These are phyloP conservation scores for Dicentrarchus labrax DNA, from an alignment of 2,113 vertebrate genomes.

Conservation along the genomic window DNA sequence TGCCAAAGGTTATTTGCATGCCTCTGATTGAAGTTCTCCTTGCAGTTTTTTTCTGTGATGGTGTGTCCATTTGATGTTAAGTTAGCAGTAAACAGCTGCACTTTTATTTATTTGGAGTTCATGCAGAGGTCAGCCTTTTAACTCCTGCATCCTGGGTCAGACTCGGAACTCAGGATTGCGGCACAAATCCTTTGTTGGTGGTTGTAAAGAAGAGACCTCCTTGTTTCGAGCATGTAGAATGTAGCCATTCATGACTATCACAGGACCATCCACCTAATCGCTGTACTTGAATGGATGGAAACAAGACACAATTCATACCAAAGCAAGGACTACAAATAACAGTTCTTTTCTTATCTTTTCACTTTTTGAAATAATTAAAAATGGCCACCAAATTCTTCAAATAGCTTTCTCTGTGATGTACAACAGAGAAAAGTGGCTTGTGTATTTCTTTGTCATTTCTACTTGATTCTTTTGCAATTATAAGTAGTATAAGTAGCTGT, in stretches of 20 bases:
- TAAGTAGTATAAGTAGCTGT: not conserved
- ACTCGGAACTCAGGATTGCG: constrained; percentile 20
- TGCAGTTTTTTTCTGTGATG: constrained; percentile 38
- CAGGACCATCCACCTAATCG: constrained; percentile 16
- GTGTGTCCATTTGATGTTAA: constrained; percentile 50
- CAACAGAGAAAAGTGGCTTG: not conserved
- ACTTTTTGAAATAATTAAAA: constrained; percentile 19
- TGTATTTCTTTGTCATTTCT: not conserved
- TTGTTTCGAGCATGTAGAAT: constrained; percentile 30
- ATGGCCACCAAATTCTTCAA: not conserved
- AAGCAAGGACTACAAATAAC: not conserved
- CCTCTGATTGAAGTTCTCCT: constrained; percentile 50
- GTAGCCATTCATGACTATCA: constrained; percentile 10
- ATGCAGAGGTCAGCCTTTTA: constrained; percentile 45
- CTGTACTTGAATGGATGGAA: not conserved
- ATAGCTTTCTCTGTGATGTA: not conserved
- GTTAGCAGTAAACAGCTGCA: constrained; percentile 63
- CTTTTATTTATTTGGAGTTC: constrained; percentile 67
- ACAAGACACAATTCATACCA: constrained; percentile 22
- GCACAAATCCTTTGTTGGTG: constrained; percentile 52
- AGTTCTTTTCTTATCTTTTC: not conserved
- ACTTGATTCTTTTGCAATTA: not conserved
- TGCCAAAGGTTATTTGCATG: constrained; percentile 64
- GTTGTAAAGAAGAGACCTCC: constrained; percentile 35
- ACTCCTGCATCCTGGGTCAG: constrained; percentile 42